A percentile compares a stretch with the other conserved stretches of the same genome.
phyloP scores from a whole-genome alignment of 1,140 invertebrate genomes.

The Aphidius ervi region DNA sequence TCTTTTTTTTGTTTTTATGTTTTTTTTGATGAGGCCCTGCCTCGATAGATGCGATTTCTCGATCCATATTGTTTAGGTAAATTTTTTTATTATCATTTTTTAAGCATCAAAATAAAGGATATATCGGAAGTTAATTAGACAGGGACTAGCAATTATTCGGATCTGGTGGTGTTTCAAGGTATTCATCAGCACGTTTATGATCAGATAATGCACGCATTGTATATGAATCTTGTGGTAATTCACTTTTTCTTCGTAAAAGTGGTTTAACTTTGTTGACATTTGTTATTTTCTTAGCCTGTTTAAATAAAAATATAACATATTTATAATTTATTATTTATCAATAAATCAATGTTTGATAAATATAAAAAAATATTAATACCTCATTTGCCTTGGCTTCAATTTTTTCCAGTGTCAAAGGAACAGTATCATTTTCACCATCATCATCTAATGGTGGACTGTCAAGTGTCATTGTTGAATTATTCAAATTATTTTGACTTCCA shows the following conservation, averaged over 20 bases:
- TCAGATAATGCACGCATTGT: constrained; percentile 86
- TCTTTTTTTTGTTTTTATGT: background rate
- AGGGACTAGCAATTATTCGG: constrained; percentile 76
- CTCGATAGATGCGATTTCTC: background rate
- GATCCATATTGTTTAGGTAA: background rate
- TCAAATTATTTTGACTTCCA: constrained; percentile 32
- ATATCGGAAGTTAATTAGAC: constrained; percentile 34
- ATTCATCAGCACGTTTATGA: constrained; percentile 88
- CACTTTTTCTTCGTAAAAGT: constrained; percentile 87
- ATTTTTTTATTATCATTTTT: constrained; percentile 10
- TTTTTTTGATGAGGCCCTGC: background rate
- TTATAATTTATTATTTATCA: constrained; percentile 3
- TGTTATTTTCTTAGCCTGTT: constrained; percentile 48
- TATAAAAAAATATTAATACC: constrained; percentile 54
- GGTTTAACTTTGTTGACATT: constrained; percentile 76
- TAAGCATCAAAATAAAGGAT: constrained; percentile 6
- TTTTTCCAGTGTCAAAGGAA: constrained; percentile 66
- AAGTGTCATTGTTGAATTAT: constrained; percentile 38
- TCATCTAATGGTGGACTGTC: constrained; percentile 55
- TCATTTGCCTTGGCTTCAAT: constrained; percentile 76
- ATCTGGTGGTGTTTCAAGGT: constrained; percentile 77
- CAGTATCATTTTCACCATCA: constrained; percentile 58
- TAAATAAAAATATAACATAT: constrained; percentile 4
- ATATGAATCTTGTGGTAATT: constrained; percentile 86
- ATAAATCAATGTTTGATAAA: background rate